These are phyloP conservation scores for Phrynocephalus vlangalii DNA, from an alignment of 2,797 vertebrate genomes.

Conservation along the genomic window DNA sequence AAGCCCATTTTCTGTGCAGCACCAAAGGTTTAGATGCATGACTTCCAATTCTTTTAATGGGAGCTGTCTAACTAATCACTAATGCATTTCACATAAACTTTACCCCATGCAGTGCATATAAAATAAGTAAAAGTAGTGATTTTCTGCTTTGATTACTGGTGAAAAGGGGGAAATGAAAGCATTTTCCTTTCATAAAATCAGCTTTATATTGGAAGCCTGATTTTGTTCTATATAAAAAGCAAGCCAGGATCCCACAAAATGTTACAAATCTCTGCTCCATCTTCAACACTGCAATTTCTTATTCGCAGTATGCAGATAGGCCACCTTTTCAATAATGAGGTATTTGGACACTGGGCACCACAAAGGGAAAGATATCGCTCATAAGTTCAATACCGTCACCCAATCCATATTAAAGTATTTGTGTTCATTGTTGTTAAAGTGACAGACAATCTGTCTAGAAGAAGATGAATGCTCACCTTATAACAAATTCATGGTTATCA, in stretches of 20 bases:
- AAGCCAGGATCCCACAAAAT: slow-evolving; percentile 18
- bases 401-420: slow-evolving; percentile 45
- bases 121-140: slow-evolving; percentile 25
- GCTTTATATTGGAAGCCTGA: background rate
- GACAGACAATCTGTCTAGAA: slow-evolving; percentile 39
- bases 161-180: slow-evolving; percentile 24
- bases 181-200: slow-evolving; percentile 24
- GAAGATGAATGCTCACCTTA: slow-evolving; percentile 80
- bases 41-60: background rate
- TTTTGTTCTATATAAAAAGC: slow-evolving; percentile 13
- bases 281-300: background rate
- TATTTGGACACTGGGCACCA: slow-evolving; percentile 35
- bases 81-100: slow-evolving; percentile 30
- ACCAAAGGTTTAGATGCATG: background rate
- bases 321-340: background rate
- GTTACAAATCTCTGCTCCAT: background rate
- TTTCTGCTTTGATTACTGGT: slow-evolving; percentile 23
- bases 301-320: slow-evolving; percentile 22
- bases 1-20: background rate
- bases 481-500: slow-evolving; percentile 88
- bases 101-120: background rate
- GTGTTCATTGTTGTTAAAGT: slow-evolving; percentile 42
- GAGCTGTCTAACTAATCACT: slow-evolving; percentile 19
- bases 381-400: slow-evolving; percentile 37
- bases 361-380: slow-evolving; percentile 13